Percentiles rank a stretch among this genome's conserved stretches.
Evolutionary conservation across 1,140 invertebrate genomes (phyloP).

Genomic region (Eupristina koningsbergeri): DNA sequence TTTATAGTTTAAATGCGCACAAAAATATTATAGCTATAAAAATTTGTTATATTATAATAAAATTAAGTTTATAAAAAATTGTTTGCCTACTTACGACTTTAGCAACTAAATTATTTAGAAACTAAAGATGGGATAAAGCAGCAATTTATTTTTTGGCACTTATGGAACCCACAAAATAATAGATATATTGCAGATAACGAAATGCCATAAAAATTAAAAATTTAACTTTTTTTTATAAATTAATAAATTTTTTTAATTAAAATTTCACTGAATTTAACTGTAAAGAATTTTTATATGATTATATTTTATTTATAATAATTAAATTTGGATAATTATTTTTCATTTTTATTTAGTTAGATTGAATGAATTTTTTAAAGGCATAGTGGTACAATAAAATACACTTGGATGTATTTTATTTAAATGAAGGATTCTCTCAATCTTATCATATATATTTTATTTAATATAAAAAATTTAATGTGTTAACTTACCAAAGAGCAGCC

Average conservation of each 20-base stretch:
- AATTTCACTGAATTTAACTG: too few species aligned
- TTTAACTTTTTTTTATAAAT: too few species aligned
- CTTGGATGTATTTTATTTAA: too few species aligned
- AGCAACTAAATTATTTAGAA: conserved; percentile 34
- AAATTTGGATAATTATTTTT: too few species aligned
- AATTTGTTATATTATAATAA: neutral
- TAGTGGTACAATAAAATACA: too few species aligned
- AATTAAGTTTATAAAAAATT: conserved; percentile 7
- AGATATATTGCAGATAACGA: conserved; percentile 31
- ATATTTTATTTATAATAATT: too few species aligned
- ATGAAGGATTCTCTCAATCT: too few species aligned
- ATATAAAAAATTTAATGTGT: neutral
- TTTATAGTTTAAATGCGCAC: conserved; percentile 27
- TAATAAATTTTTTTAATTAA: too few species aligned
- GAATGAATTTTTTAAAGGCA: too few species aligned
- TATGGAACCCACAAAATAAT: conserved; percentile 28
- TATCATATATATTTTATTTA: too few species aligned
- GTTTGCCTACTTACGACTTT: conserved; percentile 44
- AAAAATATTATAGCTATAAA: conserved; percentile 15
- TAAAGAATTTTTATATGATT: too few species aligned
- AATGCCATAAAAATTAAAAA: conserved; percentile 13
- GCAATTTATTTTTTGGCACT: conserved; percentile 41
- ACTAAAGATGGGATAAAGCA: conserved; percentile 46
- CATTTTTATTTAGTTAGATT: too few species aligned
- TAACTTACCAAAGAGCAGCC: conserved; percentile 88